phyloP scores from a whole-genome alignment of 2,113 vertebrate species.

The Pomatorhinus ruficollis region DNA sequence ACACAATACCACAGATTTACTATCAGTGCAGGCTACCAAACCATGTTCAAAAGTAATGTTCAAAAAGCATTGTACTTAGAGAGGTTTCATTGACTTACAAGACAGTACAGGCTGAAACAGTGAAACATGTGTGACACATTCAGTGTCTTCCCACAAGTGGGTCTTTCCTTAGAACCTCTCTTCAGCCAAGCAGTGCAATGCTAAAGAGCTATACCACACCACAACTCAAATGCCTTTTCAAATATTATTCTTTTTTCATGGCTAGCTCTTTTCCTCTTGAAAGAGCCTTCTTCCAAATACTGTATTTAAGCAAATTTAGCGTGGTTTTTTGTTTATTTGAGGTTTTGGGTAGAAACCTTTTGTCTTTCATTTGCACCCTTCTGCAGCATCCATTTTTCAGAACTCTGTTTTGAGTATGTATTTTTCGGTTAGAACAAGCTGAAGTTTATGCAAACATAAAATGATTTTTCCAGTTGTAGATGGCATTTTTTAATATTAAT shows the following conservation, averaged over 20 bases:
- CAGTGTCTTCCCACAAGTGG: neutral
- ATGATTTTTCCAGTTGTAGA: neutral
- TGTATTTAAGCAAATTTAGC: neutral
- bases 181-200: neutral
- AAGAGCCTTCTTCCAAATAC: neutral
- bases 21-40: neutral
- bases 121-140: fast-evolving
- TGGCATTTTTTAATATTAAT: neutral
- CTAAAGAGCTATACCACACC: neutral
- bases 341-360: neutral
- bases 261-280: neutral
- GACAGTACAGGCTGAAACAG: neutral
- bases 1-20: neutral
- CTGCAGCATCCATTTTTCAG: neutral
- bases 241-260: neutral
- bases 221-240: neutral
- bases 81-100: neutral
- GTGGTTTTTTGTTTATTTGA: neutral
- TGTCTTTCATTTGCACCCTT: neutral
- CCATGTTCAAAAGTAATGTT: neutral
- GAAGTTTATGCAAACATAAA: neutral
- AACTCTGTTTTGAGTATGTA: neutral
- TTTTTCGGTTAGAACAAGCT: neutral
- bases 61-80: neutral
- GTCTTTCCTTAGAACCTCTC: neutral